Evolutionary conservation across 2,113 vertebrate genomes (phyloP), one percentile per base, ranked within the genome.

Genomic region (Hippoglossus stenolepis): DNA sequence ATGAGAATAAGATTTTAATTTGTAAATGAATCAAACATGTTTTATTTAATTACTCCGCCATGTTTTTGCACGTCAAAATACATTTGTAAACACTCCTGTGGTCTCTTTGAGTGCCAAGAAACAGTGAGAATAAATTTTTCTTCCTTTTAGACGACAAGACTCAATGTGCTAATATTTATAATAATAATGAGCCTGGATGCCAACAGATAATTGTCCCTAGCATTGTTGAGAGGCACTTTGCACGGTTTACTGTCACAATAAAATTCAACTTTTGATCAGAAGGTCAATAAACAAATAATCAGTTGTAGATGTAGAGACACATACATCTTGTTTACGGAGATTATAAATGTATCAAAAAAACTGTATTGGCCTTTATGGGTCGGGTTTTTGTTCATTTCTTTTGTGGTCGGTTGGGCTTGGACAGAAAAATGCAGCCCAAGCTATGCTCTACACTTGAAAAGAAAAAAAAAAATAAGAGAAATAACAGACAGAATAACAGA

Each of bases 31-130:
- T 51, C 17, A 51, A 51, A 75, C 9, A n/a, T 79, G 24, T 82
- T 88, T 70, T 57, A 75, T 79, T 79, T 77, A 28, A 63, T 76
- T 79, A 43, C 59, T 14, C 58, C 62, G 8, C 54, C 17, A 43
- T 15, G 13, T 69, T 71, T 65, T 53, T 62, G 12, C 51, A 65
- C 67, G 72, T 85, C 67, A 70, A 35, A 76, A 84, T 72, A 57
- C 23, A 82, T 45, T 70, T 80, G 58, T 85, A 71, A 83, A 79
- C 86, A 54, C 68, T 57, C 15, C 65, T 80, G 73, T 61, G 78
- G 80, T 79, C 73, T 70, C 73, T 82, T 65, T 80, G 26, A 80
- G 31, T 69, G 53, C 72, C 28, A 26, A 2, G 45, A 73, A 65
- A 75, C 77, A 73, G 20, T 64, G 8, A 40, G 38, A 40, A 40